Evolutionary conservation across 2,888 invertebrate genomes (phyloP).

Genomic region (Thymelicus sylvestris): DNA sequence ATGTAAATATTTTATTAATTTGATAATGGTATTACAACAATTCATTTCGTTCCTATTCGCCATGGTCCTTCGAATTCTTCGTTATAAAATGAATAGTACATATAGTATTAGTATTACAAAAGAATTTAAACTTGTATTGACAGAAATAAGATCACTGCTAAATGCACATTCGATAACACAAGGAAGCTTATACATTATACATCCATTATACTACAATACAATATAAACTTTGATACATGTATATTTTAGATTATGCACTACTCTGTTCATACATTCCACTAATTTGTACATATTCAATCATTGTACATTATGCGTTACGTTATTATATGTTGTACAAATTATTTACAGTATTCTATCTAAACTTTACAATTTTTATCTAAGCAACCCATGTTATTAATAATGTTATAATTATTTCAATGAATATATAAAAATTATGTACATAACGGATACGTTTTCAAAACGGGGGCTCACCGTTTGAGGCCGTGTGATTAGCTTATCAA

Average conservation of each 20-base stretch:
- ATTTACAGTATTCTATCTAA: conserved; percentile 43
- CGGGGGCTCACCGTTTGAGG: conserved; percentile 79
- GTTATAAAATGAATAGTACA: conserved; percentile 22
- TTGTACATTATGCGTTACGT: conserved; percentile 36
- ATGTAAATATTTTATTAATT: conserved; percentile 32
- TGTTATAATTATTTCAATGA: conserved; percentile 22
- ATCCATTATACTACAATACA: conserved; percentile 34
- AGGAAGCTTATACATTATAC: conserved; percentile 39
- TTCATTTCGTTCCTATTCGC: conserved; percentile 42
- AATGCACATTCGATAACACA: conserved; percentile 39
- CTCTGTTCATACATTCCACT: conserved; percentile 23
- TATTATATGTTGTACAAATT: conserved; percentile 40
- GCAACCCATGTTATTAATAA: conserved; percentile 16
- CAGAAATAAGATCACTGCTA: conserved; percentile 33
- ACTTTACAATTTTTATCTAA: conserved; percentile 26
- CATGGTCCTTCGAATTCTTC: conserved; percentile 41
- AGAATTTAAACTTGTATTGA: conserved; percentile 35
- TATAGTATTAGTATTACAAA: not conserved
- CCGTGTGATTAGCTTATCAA: conserved; percentile 62
- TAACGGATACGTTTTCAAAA: conserved; percentile 67
- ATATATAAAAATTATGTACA: conserved; percentile 39
- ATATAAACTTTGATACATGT: conserved; percentile 6
- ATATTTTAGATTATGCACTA: conserved; percentile 25
- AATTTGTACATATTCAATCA: conserved; percentile 32
- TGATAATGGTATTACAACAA: conserved; percentile 32